Evolutionary conservation across 2,888 invertebrate species (phyloP).

Genomic region (Cataglyphis livida): DNA sequence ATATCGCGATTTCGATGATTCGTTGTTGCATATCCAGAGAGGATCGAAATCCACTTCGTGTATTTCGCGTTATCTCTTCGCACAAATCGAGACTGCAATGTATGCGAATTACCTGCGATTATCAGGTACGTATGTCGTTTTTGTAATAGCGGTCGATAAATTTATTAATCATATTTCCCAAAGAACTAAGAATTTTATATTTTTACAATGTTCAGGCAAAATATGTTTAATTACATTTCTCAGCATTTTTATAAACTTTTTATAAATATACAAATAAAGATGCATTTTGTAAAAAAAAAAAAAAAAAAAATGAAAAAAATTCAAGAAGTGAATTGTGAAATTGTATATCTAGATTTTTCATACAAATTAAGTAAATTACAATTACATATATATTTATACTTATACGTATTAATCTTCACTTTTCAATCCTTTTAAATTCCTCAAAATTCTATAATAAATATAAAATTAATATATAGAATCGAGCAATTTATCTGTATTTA

Average conservation of each 20-base stretch:
- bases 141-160: neutral
- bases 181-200: neutral
- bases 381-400: neutral
- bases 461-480: neutral
- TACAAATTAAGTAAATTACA: neutral
- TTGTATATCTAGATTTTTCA: neutral
- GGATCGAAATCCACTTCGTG: neutral
- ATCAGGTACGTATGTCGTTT: neutral
- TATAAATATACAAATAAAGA: neutral
- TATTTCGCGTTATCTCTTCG: neutral
- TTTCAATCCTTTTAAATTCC: neutral
- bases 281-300: neutral
- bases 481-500: neutral
- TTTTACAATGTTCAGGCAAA: neutral
- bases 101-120: neutral
- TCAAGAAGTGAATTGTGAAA: neutral
- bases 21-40: neutral
- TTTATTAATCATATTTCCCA: neutral
- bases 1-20: neutral
- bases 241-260: neutral
- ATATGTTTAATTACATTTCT: neutral
- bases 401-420: neutral
- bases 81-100: neutral
- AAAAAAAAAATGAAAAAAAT: neutral
- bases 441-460: neutral